These are phyloP conservation scores for Entosphenus tridentatus DNA, from an alignment of 2,113 vertebrate genomes.

Conservation along the genomic window DNA sequence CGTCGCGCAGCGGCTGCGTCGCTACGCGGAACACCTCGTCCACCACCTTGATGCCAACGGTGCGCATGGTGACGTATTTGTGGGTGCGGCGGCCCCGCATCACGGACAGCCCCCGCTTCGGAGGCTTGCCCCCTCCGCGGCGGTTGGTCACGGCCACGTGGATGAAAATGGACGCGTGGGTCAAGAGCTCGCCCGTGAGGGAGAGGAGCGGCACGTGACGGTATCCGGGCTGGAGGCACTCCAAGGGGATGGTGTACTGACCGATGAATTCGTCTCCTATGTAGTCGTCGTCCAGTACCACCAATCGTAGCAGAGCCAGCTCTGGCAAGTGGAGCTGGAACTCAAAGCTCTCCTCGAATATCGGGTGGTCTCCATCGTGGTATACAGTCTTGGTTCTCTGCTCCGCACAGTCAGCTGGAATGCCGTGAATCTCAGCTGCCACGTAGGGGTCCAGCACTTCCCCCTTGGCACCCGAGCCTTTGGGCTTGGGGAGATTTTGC, in stretches of 20 bases:
- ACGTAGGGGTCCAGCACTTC: conserved; percentile 94
- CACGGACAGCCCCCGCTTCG: conserved; percentile 57
- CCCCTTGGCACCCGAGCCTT: conserved; percentile 79
- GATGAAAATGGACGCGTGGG: conserved; percentile 66
- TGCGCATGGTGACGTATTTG: conserved; percentile 63
- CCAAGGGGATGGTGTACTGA: conserved; percentile 67
- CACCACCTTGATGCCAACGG: conserved; percentile 49
- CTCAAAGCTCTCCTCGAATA: conserved; percentile 93
- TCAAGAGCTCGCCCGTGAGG: conserved; percentile 53
- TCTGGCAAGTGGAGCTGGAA: conserved; percentile 89
- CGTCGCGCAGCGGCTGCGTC: conserved; percentile 46
- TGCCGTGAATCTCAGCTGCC: conserved; percentile 78
- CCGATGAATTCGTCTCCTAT: conserved; percentile 97
- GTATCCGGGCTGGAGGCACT: conserved; percentile 80
- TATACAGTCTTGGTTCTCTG: conserved; percentile 80
- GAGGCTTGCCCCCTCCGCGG: conserved; percentile 65
- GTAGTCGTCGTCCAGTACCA: conserved; percentile 83
- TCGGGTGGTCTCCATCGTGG: conserved; percentile 79
- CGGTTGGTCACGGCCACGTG: conserved; percentile 78
- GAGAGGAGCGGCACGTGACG: conserved; percentile 66
- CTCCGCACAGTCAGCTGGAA: conserved; percentile 72
- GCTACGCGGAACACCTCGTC: conserved; percentile 71
- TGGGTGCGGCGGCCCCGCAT: conserved; percentile 49
- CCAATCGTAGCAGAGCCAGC: conserved; percentile 73
- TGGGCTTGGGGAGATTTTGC: conserved; percentile 86